Conservation (phyloP, 2,113 vertebrate species). For the Empidonax alnorum region DNA sequence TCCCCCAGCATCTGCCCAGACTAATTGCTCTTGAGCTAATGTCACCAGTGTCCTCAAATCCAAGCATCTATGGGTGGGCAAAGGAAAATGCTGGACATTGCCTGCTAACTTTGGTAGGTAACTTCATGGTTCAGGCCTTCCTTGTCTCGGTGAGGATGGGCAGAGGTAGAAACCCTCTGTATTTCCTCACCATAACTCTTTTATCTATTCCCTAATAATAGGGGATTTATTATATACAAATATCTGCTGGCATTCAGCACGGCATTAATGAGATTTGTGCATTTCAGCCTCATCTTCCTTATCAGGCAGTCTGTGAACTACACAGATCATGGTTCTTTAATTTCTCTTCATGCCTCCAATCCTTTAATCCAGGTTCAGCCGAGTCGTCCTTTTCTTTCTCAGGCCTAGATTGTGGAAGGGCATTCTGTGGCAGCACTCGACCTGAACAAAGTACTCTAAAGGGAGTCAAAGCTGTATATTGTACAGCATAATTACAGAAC, state of each 20-base stretch:
- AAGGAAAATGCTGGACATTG: background rate
- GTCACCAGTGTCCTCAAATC: background rate
- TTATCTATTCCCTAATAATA: constrained; percentile 1
- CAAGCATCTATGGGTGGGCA: background rate
- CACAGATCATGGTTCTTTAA: constrained; percentile 65
- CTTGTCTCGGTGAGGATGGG: background rate
- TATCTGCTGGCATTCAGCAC: constrained; percentile 46
- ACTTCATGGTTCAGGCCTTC: background rate
- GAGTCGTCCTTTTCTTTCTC: constrained; percentile 40
- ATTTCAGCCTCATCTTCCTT: constrained; percentile 65
- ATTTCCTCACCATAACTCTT: background rate
- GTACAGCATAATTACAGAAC: constrained; percentile 64
- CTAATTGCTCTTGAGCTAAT: background rate
- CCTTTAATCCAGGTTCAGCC: constrained; percentile 75
- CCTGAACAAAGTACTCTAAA: constrained; percentile 73
- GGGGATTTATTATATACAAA: constrained; percentile 52
- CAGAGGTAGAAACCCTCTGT: background rate
- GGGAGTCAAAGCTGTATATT: constrained; percentile 47
- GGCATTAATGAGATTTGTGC: constrained; percentile 69
- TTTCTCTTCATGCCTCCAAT: constrained; percentile 69
- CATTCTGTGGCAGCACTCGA: constrained; percentile 61
- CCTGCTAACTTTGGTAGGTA: background rate
- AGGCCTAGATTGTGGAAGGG: constrained; percentile 13
- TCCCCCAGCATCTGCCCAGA: background rate
- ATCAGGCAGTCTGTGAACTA: constrained; percentile 50